A percentile compares a stretch with the other conserved stretches of the same genome.
Conservation (phyloP, 1,140 invertebrate genomes). For the Homalodisca vitripennis region DNA sequence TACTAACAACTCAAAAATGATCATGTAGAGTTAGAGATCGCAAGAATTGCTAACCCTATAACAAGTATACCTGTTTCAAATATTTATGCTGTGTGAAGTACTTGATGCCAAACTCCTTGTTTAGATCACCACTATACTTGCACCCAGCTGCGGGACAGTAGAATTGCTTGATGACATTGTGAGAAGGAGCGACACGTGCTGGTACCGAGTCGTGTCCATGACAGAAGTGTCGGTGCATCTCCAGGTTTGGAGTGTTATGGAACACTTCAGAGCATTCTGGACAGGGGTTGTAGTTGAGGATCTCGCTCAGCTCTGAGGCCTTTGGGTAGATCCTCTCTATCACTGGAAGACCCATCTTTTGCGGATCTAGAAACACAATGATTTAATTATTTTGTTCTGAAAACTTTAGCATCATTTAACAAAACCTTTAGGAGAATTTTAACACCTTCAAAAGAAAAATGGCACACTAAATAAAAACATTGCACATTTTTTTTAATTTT, state of each 20-base stretch:
- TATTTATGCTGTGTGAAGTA: constrained; percentile 27
- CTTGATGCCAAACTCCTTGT: neutral
- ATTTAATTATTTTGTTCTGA: too few species aligned
- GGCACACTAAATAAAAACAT: too few species aligned
- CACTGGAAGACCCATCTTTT: neutral
- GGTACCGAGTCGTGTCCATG: neutral
- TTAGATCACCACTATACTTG: constrained; percentile 9
- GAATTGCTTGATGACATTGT: constrained; percentile 19
- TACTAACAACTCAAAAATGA: too few species aligned
- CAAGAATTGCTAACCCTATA: too few species aligned
- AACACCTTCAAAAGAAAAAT: too few species aligned
- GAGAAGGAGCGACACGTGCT: too few species aligned
- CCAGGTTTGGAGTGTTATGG: constrained; percentile 17
- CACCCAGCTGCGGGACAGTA: constrained; percentile 21
- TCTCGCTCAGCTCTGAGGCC: constrained; percentile 20
- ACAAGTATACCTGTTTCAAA: constrained; percentile 23
- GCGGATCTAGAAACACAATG: constrained; percentile 20
- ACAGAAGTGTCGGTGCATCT: constrained; percentile 11
- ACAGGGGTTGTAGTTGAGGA: constrained; percentile 26
- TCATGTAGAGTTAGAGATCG: too few species aligned
- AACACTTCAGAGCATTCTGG: constrained; percentile 24
- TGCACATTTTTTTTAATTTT: too few species aligned
- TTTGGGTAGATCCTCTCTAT: constrained; percentile 21
- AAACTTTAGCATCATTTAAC: too few species aligned
- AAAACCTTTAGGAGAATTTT: too few species aligned